Evolutionary conservation across 2,888 invertebrate species (phyloP).

Genomic region (Drosophila histrio): DNA sequence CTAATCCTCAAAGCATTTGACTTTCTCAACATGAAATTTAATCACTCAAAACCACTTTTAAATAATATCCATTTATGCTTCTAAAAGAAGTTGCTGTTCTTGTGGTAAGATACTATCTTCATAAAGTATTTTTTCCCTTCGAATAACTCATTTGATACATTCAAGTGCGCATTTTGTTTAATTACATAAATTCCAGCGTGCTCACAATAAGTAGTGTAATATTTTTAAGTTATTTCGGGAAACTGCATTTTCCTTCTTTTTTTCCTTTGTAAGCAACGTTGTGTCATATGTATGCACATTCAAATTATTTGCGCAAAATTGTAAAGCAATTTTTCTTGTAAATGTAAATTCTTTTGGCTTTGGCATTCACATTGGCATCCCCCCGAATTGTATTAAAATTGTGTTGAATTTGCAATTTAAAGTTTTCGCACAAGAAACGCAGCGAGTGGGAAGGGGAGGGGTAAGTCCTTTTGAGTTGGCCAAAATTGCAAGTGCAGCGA

Average conservation of each 20-base stretch:
- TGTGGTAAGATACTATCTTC: neutral
- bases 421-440: constrained; percentile 41
- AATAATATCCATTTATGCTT: neutral
- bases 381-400: constrained; percentile 38
- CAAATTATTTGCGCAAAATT: constrained; percentile 52
- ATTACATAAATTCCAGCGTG: constrained; percentile 12
- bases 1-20: neutral
- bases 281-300: constrained; percentile 37
- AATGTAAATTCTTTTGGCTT: constrained; percentile 58
- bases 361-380: constrained; percentile 32
- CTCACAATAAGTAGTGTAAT: neutral
- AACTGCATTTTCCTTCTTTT: constrained; percentile 7
- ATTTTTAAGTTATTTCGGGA: constrained; percentile 23
- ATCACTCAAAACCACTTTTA: neutral
- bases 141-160: neutral
- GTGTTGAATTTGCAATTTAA: constrained; percentile 67
- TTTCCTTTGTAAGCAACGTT: constrained; percentile 13
- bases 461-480: constrained; percentile 40
- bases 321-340: constrained; percentile 54
- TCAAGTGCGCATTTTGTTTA: constrained; percentile 10
- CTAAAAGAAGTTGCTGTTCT: neutral
- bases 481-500: constrained; percentile 48
- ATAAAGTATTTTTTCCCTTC: neutral
- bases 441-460: neutral
- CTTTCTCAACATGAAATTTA: neutral